These are phyloP conservation scores for Microplitis manilae DNA, from an alignment of 2,888 invertebrate species.

Conservation along the genomic window DNA sequence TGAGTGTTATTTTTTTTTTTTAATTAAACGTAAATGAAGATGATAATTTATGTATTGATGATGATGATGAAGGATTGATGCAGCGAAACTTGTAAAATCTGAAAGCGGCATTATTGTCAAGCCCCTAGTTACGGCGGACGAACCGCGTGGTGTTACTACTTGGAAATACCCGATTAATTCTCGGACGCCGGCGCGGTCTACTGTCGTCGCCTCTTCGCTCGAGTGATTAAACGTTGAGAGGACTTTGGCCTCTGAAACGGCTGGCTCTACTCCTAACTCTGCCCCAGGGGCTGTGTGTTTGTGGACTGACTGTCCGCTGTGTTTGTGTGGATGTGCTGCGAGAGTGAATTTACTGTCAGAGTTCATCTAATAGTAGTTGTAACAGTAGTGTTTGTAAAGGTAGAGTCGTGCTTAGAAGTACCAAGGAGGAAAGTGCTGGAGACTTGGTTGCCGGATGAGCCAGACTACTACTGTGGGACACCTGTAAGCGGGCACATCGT, in stretches of 20 bases:
- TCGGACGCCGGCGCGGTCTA: constrained; percentile 22
- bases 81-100: not conserved
- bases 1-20: not conserved
- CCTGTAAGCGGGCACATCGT: constrained; percentile 21
- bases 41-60: not conserved
- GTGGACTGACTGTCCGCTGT: constrained; percentile 1
- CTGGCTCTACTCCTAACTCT: not conserved
- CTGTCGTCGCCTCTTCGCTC: constrained; percentile 22
- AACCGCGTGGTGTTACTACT: constrained; percentile 30
- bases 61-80: not conserved
- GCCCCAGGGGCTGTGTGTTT: constrained; percentile 8
- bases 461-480: constrained; percentile 11
- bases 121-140: constrained; percentile 7
- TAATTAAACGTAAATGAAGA: not conserved
- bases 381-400: constrained; percentile 7
- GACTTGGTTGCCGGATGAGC: constrained; percentile 18
- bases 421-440: not conserved
- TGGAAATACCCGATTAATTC: constrained; percentile 25
- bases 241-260: constrained; percentile 30
- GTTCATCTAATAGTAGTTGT: not conserved
- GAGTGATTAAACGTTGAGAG: constrained; percentile 19
- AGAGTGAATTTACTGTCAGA: not conserved
- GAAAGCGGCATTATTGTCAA: not conserved
- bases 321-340: not conserved
- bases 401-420: too few species aligned